A percentile compares a stretch with the other conserved stretches of the same genome.
These are phyloP conservation scores for Pelagia noctiluca DNA, from an alignment of 30 jellyfish, hydroid and myxozoan genomes.

Conservation along the genomic window DNA sequence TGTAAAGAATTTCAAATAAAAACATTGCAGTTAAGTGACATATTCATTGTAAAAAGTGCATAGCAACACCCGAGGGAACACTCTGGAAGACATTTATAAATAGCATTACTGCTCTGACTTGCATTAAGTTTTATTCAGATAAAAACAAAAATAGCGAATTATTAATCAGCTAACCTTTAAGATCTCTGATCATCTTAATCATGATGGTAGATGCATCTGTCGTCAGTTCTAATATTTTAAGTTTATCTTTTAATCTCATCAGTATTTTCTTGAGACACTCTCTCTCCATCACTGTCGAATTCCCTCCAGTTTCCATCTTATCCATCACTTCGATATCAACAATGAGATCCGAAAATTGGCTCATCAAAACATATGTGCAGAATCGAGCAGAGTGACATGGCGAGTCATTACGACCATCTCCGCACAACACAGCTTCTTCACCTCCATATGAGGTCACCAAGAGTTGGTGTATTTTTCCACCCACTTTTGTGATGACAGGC, in stretches of 20 bases:
- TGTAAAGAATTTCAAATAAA: too few relatives aligned
- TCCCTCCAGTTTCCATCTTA: background rate
- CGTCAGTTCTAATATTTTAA: background rate
- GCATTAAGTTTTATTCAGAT: background rate
- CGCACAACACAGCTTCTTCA: background rate
- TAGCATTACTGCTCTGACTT: background rate
- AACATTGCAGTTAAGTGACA: background rate
- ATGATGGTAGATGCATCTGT: background rate
- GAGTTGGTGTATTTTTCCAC: background rate
- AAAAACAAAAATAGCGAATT: background rate
- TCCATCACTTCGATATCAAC: background rate
- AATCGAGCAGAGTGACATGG: background rate
- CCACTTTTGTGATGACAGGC: background rate
- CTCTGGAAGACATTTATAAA: background rate
- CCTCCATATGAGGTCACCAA: background rate
- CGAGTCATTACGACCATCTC: background rate
- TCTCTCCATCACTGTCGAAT: too few relatives aligned
- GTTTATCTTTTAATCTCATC: background rate
- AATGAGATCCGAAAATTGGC: too few relatives aligned
- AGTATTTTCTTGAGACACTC: too few relatives aligned
- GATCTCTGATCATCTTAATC: background rate
- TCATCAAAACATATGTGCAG: background rate
- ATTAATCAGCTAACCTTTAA: background rate
- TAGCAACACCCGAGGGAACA: background rate
- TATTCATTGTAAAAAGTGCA: background rate